Base-by-base conservation (phyloP, 2,113 vertebrate species). In the Podarcis cretensis region DNA sequence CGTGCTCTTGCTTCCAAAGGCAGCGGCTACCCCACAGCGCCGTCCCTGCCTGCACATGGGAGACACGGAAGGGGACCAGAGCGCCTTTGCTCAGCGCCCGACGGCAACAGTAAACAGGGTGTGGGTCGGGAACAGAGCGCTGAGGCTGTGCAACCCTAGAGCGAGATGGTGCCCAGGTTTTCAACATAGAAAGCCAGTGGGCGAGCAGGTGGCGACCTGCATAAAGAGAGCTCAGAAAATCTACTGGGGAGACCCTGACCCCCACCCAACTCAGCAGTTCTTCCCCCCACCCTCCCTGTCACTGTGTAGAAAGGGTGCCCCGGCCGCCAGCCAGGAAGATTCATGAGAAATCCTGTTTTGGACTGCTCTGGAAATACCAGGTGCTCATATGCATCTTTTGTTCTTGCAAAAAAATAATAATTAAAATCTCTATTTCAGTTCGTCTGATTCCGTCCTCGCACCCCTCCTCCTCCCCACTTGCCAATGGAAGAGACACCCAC, bases 401-500 rank as follows among this genome's bases (percentile, higher is more conserved):
- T 40, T 66, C 25, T n/a, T 66, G 32, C 63, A 7, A 68, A 66
- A 18, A 6, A 20, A n/a, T n/a, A 37, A 16, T 43, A 66, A 9
- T 3, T 54, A 20, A 37, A 16, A 6, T 18, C 35, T 30, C 40
- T 43, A 3, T 23, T 37, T 30, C 25, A 63, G 48, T 43, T 6
- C 6, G 69, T 2, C 48, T 12, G 43, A 4, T 7, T 13, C 32
- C 30, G 30, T 30, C 78, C 40, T 68, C 35, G 63, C 86, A 59
- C 35, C 73, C 86, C 57, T 0, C 89, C 85, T 43, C 81, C 84
- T 3, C 21, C 78, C 68, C 1, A 43, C 23, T 18, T 63, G 71
- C 81, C 84, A 43, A 78, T 0, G 20, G 1, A 73, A 91, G 43
- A 35, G 77, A 30, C 21, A 88, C 95, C 94, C 94, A 95, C 94